Evolutionary conservation across 2,113 vertebrate genomes (phyloP).

Genomic region (Tetrao urogallus): DNA sequence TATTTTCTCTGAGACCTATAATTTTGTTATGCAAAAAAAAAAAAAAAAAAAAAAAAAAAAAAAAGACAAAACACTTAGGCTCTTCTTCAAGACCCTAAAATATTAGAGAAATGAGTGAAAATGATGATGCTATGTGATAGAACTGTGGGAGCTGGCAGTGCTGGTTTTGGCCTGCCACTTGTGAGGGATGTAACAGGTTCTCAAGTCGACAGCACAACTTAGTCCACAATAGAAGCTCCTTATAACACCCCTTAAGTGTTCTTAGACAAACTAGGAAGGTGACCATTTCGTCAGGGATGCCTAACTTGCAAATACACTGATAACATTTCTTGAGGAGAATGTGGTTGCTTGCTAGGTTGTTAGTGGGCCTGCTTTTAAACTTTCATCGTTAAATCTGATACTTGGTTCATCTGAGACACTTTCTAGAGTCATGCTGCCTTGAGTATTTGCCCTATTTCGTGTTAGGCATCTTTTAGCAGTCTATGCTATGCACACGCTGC

Average conservation of each 20-base stretch:
- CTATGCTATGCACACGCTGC: not conserved
- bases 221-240: not conserved
- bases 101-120: not conserved
- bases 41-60: rapidly evolving
- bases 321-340: not conserved
- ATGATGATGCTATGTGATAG: not conserved
- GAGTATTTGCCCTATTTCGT: not conserved
- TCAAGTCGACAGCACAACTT: not conserved
- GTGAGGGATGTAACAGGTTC: not conserved
- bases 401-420: not conserved
- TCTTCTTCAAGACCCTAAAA: not conserved
- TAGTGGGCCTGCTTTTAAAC: not conserved
- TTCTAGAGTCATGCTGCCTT: not conserved
- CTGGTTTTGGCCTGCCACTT: not conserved
- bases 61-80: not conserved
- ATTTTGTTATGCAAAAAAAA: not conserved
- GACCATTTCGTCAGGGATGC: not conserved
- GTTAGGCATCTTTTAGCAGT: not conserved
- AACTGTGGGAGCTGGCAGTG: not conserved
- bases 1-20: not conserved
- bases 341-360: not conserved
- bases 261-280: not conserved
- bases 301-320: not conserved
- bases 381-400: not conserved
- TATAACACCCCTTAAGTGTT: not conserved